A percentile compares a stretch with the other conserved stretches of the same genome.
These are phyloP conservation scores for Aradophagus sp. DNA, from an alignment of 1,140 invertebrate species.

Conservation along the genomic window DNA sequence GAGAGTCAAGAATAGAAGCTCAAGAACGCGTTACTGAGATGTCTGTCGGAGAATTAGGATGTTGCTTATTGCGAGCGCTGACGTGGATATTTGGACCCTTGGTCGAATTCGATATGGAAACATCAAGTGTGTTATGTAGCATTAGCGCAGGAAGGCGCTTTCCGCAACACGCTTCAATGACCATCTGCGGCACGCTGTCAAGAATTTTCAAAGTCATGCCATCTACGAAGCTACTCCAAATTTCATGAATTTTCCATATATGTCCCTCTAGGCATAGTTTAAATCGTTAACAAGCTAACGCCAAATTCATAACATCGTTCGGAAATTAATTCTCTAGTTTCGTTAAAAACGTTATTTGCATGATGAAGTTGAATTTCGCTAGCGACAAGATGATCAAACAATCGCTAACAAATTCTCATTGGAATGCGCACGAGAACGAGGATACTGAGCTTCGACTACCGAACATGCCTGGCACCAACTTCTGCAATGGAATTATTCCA, in stretches of 20 bases:
- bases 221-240: slow-evolving; percentile 47
- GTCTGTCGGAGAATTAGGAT: slow-evolving; percentile 68
- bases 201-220: slow-evolving; percentile 56
- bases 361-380: not conserved
- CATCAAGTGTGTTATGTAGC: slow-evolving; percentile 56
- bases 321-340: slow-evolving; percentile 29
- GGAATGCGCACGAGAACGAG: too few species aligned
- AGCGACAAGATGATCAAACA: too few species aligned
- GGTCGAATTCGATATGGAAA: slow-evolving; percentile 53
- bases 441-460: too few species aligned
- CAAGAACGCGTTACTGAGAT: slow-evolving; percentile 70
- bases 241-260: slow-evolving; percentile 53
- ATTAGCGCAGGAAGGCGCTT: slow-evolving; percentile 40
- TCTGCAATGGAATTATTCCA: too few species aligned
- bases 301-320: slow-evolving; percentile 28
- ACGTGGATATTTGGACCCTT: slow-evolving; percentile 53
- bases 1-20: slow-evolving; percentile 46
- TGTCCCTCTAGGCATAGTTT: slow-evolving; percentile 46
- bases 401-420: too few species aligned
- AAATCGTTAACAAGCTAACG: slow-evolving; percentile 33
- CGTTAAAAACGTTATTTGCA: slow-evolving; percentile 7
- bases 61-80: slow-evolving; percentile 37
- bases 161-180: slow-evolving; percentile 50
- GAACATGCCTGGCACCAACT: too few species aligned
- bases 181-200: slow-evolving; percentile 55